Evolutionary conservation across 2,113 vertebrate genomes (phyloP).

Genomic region (Zapus hudsonius): DNA sequence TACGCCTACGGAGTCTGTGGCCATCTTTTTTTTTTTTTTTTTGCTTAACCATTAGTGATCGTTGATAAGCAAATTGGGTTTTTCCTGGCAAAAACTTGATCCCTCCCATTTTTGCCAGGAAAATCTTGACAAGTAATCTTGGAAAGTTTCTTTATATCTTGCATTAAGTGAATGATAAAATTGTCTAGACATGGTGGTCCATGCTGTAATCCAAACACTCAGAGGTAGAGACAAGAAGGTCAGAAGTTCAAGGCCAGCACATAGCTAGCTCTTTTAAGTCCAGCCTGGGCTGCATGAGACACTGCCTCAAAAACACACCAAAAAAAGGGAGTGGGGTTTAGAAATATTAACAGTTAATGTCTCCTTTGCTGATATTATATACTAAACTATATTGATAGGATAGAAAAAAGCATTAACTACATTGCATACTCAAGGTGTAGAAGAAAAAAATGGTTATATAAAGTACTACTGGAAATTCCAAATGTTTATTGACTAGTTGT

Average conservation of each 20-base stretch:
- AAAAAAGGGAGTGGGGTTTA: not conserved
- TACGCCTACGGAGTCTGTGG: not conserved
- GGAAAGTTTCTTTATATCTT: conserved; percentile 27
- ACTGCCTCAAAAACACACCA: not conserved
- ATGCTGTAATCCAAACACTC: not conserved
- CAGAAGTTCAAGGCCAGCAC: not conserved
- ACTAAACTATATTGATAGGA: conserved; percentile 8
- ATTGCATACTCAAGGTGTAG: not conserved
- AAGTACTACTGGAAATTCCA: conserved; percentile 42
- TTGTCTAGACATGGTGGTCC: not conserved
- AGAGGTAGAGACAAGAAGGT: not conserved
- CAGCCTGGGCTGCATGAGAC: not conserved
- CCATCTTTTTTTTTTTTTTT: not conserved
- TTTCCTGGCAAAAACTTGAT: no score
- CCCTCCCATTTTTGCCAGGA: conserved; percentile 17
- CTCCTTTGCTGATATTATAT: not conserved
- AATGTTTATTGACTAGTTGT: conserved; percentile 33
- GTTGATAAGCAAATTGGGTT: not conserved
- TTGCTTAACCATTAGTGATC: not conserved
- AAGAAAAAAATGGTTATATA: conserved; percentile 33
- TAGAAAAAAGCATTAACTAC: not conserved
- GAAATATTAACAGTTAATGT: not conserved
- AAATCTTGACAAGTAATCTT: not conserved
- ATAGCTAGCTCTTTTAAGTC: no score
- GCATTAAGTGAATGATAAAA: not conserved